phyloP scores from a whole-genome alignment of 2,797 vertebrate species.

The Anas georgica region DNA sequence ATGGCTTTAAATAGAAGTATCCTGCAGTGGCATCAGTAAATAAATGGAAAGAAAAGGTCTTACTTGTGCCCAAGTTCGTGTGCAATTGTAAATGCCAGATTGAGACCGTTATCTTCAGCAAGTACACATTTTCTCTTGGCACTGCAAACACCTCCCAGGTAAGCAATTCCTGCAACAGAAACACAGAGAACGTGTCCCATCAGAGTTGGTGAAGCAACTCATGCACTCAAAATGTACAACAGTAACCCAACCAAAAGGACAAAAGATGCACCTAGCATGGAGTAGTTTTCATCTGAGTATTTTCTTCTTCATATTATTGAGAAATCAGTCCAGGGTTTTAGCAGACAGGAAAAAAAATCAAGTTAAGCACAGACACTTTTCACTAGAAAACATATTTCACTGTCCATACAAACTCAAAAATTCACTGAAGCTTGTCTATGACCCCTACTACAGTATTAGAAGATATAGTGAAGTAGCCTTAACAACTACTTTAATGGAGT shows the following conservation, averaged over 20 bases:
- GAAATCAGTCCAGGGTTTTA: not conserved
- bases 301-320: not conserved
- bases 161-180: slow-evolving; percentile 89
- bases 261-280: not conserved
- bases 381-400: not conserved
- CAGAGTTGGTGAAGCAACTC: not conserved
- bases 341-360: not conserved
- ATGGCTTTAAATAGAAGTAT: not conserved
- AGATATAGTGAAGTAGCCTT: not conserved
- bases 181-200: slow-evolving; percentile 41
- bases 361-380: not conserved
- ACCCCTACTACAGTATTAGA: not conserved
- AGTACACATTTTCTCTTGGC: slow-evolving; percentile 94
- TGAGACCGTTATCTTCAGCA: slow-evolving; percentile 96
- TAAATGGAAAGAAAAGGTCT: slow-evolving; percentile 47
- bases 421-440: not conserved
- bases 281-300: not conserved
- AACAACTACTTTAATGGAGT: not conserved
- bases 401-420: not conserved
- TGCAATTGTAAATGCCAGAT: slow-evolving; percentile 96
- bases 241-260: not conserved
- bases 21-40: not conserved
- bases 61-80: slow-evolving; percentile 99
- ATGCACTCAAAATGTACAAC: not conserved
- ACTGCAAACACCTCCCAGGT: slow-evolving; percentile 94